Base-by-base conservation (phyloP, 2,888 invertebrate species). In the Oscheius sp. region DNA sequence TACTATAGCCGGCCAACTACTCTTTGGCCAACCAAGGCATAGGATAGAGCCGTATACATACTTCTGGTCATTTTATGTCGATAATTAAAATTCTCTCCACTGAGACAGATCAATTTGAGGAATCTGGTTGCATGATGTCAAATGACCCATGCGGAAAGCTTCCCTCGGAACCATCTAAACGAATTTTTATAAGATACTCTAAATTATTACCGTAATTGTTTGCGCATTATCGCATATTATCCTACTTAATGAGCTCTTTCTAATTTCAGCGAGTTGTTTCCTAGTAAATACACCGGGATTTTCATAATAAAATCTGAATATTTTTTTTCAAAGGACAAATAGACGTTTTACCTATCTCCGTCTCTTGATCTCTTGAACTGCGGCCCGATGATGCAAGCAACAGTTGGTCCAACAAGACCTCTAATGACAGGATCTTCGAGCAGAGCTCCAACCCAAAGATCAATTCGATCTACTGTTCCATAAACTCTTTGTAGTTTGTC, bases 141-240 rank as follows among this genome's bases (percentile, higher is more conserved):
- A 65, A 46, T 80, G 83, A 20, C 80, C 83, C 4, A 83, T 77
- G 33, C 83, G 76, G 79, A 85, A 85, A 3, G 85, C 85, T 58
- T 86, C 86, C 3, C 81, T 76, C 5, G 86, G 84, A 45, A 83
- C 82, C 58, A 65, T 74, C 80, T 80, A 69, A 42, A 80, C 66
- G 25, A 6, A 20, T 37, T 23, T 39, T 42, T 4, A 23, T 63
- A 3, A 25, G 17, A 23, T 3, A n/a, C 6, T 20, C 12, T 31
- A 4, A 53, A 23, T 31, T 34, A 66, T 69, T 29, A 79, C 78
- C 17, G 74, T 73, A 50, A 86, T 82, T 4, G 91, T 89, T 86
- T 96, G 95, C 87, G 94, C 91, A 88, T 95, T 96, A 79, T 94
- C 93, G 85, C 96, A 96, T 68, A 94, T 88, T 0, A 95, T 88